Percentiles rank a stretch among this genome's conserved stretches.
These are phyloP conservation scores for Drosophila pallidifrons DNA, from an alignment of 1,140 invertebrate species.

Conservation along the genomic window DNA sequence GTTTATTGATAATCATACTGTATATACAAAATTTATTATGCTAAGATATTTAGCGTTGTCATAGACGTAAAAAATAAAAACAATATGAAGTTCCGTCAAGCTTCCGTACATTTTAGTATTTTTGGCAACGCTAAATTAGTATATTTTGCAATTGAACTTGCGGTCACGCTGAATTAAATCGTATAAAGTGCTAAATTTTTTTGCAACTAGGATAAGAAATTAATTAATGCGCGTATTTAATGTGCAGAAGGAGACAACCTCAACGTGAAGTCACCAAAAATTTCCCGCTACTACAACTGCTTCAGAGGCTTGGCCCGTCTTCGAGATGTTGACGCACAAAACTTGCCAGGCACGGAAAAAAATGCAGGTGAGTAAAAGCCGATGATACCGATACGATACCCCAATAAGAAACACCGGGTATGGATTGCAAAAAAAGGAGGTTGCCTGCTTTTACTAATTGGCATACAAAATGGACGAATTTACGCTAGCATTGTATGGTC, in stretches of 20 bases:
- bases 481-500: too few relatives aligned
- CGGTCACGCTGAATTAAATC: slow-evolving; percentile 21
- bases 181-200: slow-evolving; percentile 54
- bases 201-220: slow-evolving; percentile 49
- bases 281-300: slow-evolving; percentile 47
- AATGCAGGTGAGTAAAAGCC: slow-evolving; percentile 87
- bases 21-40: too few relatives aligned
- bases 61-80: background rate
- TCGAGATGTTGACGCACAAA: slow-evolving; percentile 84
- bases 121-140: too few relatives aligned
- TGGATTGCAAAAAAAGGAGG: background rate
- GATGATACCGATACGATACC: slow-evolving; percentile 3
- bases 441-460: background rate
- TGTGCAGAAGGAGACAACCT: slow-evolving; percentile 45
- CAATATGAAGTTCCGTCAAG: too few relatives aligned
- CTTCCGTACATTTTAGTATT: too few relatives aligned
- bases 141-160: too few relatives aligned
- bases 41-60: slow-evolving; percentile 11
- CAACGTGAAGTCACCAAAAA: slow-evolving; percentile 49
- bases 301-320: slow-evolving; percentile 36
- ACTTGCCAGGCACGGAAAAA: slow-evolving; percentile 88
- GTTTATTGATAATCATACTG: too few relatives aligned
- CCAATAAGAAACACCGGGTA: slow-evolving; percentile 54
- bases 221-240: slow-evolving; percentile 48
- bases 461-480: background rate